These are phyloP conservation scores for Phanerotoma sp. DNA, from an alignment of 2,888 invertebrate species.

Conservation along the genomic window DNA sequence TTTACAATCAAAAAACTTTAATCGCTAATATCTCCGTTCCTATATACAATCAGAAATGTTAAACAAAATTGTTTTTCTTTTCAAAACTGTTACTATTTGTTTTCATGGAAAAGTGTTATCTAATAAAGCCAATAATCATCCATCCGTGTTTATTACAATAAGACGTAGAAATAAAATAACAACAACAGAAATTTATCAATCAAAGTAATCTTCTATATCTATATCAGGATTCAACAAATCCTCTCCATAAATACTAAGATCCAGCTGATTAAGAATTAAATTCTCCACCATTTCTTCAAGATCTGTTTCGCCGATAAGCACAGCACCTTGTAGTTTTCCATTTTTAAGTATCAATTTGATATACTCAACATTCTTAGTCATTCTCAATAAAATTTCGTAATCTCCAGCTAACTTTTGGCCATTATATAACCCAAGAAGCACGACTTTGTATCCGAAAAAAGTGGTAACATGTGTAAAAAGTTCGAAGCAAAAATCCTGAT, in stretches of 20 bases:
- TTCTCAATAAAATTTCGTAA: constrained; percentile 83
- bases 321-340: constrained; percentile 87
- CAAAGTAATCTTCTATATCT: constrained; percentile 99
- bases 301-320: constrained; percentile 95
- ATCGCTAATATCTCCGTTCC: too few relatives aligned
- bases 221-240: constrained; percentile 93
- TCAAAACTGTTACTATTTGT: neutral
- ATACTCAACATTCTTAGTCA: constrained; percentile 78
- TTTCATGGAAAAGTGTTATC: neutral
- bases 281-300: constrained; percentile 98
- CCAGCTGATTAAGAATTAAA: constrained; percentile 91
- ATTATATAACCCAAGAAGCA: constrained; percentile 89
- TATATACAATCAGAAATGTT: too few relatives aligned
- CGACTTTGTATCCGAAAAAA: constrained; percentile 91
- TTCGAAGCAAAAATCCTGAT: constrained; percentile 96
- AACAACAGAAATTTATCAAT: too few relatives aligned
- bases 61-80: constrained; percentile 23
- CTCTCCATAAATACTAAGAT: constrained; percentile 84
- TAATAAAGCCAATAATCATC: too few relatives aligned
- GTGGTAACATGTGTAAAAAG: constrained; percentile 95
- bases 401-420: constrained; percentile 80
- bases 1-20: too few relatives aligned
- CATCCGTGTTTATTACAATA: too few relatives aligned
- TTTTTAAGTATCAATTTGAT: constrained; percentile 86
- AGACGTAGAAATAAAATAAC: too few relatives aligned